Percentiles rank a stretch among this genome's conserved stretches.
phyloP scores from a whole-genome alignment of 2,113 vertebrate species.

The Tiliqua scincoides region DNA sequence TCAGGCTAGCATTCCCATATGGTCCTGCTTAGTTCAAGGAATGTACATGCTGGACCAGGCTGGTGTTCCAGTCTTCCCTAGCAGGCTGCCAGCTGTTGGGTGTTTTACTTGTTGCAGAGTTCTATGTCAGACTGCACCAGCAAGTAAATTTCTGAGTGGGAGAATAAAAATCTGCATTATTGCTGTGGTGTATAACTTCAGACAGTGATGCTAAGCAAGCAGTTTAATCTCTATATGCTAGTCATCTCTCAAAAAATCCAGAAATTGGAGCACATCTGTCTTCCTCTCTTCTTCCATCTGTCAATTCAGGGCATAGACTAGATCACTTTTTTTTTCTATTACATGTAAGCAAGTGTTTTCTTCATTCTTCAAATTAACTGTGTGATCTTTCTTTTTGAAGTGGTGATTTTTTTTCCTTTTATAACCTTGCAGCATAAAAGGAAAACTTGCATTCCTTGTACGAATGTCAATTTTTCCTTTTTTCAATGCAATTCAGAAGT shows the following conservation, averaged over 20 bases:
- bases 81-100: constrained; percentile 56
- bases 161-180: constrained; percentile 40
- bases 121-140: constrained; percentile 21
- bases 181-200: constrained; percentile 39
- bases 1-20: constrained; percentile 55
- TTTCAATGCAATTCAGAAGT: too few species aligned
- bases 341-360: constrained; percentile 45
- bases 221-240: constrained; percentile 33
- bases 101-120: constrained; percentile 35
- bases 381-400: constrained; percentile 10
- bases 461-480: not conserved
- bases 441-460: not conserved
- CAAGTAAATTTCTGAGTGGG: constrained; percentile 49
- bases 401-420: not conserved
- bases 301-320: constrained; percentile 40
- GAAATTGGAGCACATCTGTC: constrained; percentile 69
- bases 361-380: constrained; percentile 39
- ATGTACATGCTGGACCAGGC: constrained; percentile 27
- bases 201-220: constrained; percentile 32
- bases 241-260: constrained; percentile 3
- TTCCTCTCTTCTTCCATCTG: constrained; percentile 67
- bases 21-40: constrained; percentile 25
- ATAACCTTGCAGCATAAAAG: not conserved
- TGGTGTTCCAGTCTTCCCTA: constrained; percentile 40
- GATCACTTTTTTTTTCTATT: not conserved